Conservation (phyloP, 2,888 invertebrate species). For the Volucella inanis region DNA sequence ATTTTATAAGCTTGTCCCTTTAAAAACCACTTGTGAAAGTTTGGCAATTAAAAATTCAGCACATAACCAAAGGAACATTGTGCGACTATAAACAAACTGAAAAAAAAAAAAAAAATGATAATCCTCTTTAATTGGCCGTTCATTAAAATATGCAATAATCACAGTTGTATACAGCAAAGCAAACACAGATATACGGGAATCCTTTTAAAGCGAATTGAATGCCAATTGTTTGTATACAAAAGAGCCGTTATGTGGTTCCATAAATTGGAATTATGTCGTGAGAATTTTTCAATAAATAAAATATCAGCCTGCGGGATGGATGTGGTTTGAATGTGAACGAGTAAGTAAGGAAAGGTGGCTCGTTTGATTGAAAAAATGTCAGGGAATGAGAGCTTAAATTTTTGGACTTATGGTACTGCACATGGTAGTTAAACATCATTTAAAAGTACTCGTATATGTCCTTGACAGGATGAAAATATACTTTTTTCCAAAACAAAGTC, state of each 20-base stretch:
- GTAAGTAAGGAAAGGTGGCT: slow-evolving; percentile 2
- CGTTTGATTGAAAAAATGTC: background rate
- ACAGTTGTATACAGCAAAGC: slow-evolving; percentile 16
- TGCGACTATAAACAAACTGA: background rate
- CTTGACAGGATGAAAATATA: no score
- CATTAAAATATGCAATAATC: slow-evolving; percentile 51
- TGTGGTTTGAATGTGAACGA: no score
- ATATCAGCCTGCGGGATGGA: background rate
- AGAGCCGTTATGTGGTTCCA: slow-evolving; percentile 31
- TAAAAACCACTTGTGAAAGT: slow-evolving; percentile 39
- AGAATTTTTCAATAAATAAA: background rate
- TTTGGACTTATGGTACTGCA: background rate
- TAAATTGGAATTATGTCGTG: slow-evolving; percentile 35
- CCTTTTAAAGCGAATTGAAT: slow-evolving; percentile 31
- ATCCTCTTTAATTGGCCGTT: slow-evolving; percentile 35
- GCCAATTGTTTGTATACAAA: slow-evolving; percentile 34
- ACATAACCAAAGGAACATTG: background rate
- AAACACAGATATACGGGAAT: background rate
- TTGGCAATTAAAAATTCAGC: slow-evolving; percentile 43
- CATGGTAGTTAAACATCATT: no score
- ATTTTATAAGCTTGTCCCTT: slow-evolving; percentile 23
- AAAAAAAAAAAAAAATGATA: slow-evolving; percentile 5
- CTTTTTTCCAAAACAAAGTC: no score
- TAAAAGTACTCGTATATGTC: no score
- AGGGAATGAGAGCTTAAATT: background rate